Conservation (phyloP, 1,140 invertebrate genomes). For the Drosophila ogumai region DNA sequence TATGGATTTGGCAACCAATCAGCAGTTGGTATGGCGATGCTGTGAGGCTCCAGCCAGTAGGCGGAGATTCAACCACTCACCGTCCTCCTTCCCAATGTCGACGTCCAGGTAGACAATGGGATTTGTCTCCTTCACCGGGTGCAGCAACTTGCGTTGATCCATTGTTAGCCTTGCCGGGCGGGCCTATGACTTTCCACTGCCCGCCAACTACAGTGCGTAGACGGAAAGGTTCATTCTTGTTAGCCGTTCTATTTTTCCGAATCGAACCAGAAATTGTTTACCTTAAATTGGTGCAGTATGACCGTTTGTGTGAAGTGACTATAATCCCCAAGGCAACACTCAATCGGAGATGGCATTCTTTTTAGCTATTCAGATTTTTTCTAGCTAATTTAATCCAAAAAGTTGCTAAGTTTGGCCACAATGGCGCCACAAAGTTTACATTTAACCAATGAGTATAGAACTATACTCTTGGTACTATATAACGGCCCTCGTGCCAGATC, state of each 20-base stretch:
- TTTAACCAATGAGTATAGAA: no score
- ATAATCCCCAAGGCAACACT: no score
- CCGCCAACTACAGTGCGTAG: constrained; percentile 8
- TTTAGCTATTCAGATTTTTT: no score
- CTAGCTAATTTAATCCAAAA: no score
- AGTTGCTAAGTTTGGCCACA: no score
- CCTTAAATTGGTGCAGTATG: constrained; percentile 6
- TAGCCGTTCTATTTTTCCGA: constrained; percentile 7
- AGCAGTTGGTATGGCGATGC: constrained; percentile 36
- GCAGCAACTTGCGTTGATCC: constrained; percentile 49
- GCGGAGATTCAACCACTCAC: constrained; percentile 44
- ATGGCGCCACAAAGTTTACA: no score
- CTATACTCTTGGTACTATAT: no score
- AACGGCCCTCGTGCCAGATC: no score
- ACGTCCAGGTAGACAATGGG: constrained; percentile 90
- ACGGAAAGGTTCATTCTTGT: not conserved
- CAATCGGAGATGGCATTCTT: no score
- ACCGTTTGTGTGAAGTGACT: not conserved
- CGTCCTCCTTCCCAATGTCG: constrained; percentile 87
- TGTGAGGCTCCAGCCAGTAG: constrained; percentile 8
- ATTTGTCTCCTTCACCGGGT: constrained; percentile 78
- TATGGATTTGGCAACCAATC: constrained; percentile 6
- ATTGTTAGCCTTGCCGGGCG: constrained; percentile 40
- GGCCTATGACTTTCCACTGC: constrained; percentile 27
- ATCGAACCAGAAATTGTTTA: constrained; percentile 22